These are phyloP conservation scores for Drosophila azteca DNA, from an alignment of 1,140 invertebrate species.

Conservation along the genomic window DNA sequence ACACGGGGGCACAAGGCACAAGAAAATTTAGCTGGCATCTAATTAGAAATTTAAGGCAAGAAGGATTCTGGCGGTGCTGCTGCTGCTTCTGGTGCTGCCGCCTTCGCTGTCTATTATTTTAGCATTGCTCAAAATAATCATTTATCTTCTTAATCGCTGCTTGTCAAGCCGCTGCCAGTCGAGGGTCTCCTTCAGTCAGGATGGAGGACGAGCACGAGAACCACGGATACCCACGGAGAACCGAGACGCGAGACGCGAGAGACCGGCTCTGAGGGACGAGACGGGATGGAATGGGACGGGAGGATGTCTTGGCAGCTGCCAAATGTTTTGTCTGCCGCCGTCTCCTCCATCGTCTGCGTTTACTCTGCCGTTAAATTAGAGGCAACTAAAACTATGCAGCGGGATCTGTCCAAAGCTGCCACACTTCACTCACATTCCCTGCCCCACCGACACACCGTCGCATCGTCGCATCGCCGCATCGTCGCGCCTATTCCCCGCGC, in stretches of 20 bases:
- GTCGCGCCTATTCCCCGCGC: too few species aligned
- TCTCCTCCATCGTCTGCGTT: slow-evolving; percentile 8
- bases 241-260: neutral
- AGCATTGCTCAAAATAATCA: slow-evolving; percentile 75
- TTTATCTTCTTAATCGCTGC: slow-evolving; percentile 75
- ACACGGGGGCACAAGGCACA: neutral
- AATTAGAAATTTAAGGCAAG: slow-evolving; percentile 67
- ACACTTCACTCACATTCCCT: slow-evolving; percentile 31
- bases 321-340: slow-evolving; percentile 65
- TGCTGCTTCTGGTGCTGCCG: neutral
- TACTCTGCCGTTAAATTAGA: slow-evolving; percentile 75
- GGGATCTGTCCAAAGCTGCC: slow-evolving; percentile 46
- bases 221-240: too few species aligned
- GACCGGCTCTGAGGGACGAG: neutral
- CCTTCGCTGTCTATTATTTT: slow-evolving; percentile 47
- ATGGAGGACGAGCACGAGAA: neutral
- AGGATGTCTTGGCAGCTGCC: slow-evolving; percentile 52
- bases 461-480: too few species aligned
- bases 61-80: neutral
- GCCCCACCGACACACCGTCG: too few species aligned
- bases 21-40: slow-evolving; percentile 34
- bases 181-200: too few species aligned
- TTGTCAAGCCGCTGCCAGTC: slow-evolving; percentile 30
- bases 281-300: too few species aligned
- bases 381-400: slow-evolving; percentile 51